Evolutionary conservation across 2,888 invertebrate species (phyloP).

Genomic region (Apodemia mormo): DNA sequence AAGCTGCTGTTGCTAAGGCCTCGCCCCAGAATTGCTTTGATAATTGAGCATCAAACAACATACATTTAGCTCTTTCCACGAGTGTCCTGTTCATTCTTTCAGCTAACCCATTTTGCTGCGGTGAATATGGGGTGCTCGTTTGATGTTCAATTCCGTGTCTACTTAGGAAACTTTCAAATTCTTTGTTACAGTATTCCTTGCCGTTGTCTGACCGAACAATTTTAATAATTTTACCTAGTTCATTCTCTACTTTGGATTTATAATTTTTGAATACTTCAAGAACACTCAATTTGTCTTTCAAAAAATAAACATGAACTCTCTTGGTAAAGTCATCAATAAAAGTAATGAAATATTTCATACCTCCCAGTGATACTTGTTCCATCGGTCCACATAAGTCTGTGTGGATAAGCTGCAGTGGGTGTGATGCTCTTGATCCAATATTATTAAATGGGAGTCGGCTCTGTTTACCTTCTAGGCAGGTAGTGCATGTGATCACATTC

Average conservation of each 20-base stretch:
- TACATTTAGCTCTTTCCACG: conserved; percentile 25
- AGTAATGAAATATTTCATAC: conserved; percentile 34
- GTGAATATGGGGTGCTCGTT: conserved; percentile 30
- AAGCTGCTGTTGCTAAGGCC: conserved; percentile 19
- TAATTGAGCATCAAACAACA: conserved; percentile 23
- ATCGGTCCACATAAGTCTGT: conserved; percentile 34
- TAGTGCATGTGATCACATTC: background rate
- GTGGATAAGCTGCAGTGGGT: conserved; percentile 31
- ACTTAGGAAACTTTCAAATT: conserved; percentile 26
- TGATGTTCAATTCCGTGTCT: conserved; percentile 29
- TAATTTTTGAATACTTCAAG: conserved; percentile 24
- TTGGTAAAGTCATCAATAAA: conserved; percentile 32
- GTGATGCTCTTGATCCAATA: conserved; percentile 31
- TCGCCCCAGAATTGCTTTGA: conserved; percentile 25
- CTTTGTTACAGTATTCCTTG: conserved; percentile 27
- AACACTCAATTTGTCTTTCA: conserved; percentile 29
- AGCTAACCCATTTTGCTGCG: conserved; percentile 32
- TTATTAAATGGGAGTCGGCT: conserved; percentile 33
- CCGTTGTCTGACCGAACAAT: conserved; percentile 33
- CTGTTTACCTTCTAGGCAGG: conserved; percentile 31
- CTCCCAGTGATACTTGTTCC: conserved; percentile 30
- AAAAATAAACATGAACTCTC: conserved; percentile 34
- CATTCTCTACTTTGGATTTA: conserved; percentile 28
- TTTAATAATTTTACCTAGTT: conserved; percentile 29
- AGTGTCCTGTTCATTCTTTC: conserved; percentile 33